Conservation (phyloP, 1,140 invertebrate species). For the Zaprionus kolodkinae region DNA sequence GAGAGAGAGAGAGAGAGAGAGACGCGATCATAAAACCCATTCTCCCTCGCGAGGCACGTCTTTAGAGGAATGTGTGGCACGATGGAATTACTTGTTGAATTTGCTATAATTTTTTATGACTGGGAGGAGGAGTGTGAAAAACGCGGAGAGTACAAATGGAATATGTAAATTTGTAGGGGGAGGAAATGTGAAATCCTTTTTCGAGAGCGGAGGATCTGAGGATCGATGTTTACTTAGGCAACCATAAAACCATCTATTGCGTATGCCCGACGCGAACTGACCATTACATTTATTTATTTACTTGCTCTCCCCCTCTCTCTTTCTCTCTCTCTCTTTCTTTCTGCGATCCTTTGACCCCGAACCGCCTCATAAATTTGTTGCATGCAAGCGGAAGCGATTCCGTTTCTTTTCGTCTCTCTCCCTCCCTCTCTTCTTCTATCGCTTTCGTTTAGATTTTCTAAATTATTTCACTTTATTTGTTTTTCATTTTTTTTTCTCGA, state of each 20-base stretch:
- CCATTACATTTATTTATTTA: slow-evolving; percentile 49
- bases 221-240: slow-evolving; percentile 32
- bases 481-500: background rate
- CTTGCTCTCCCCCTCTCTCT: slow-evolving; percentile 23
- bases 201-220: slow-evolving; percentile 27
- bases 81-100: slow-evolving; percentile 40
- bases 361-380: slow-evolving; percentile 58
- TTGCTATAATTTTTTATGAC: slow-evolving; percentile 70
- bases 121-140: slow-evolving; percentile 68
- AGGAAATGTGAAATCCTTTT: slow-evolving; percentile 28
- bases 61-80: slow-evolving; percentile 36
- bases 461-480: slow-evolving; percentile 35
- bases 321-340: background rate
- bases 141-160: slow-evolving; percentile 56
- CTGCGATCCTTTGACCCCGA: slow-evolving; percentile 46
- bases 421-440: slow-evolving; percentile 11
- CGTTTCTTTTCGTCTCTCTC: slow-evolving; percentile 46
- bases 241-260: slow-evolving; percentile 53
- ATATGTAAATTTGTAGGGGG: slow-evolving; percentile 5
- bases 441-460: slow-evolving; percentile 26
- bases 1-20: background rate
- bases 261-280: slow-evolving; percentile 43
- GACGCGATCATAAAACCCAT: slow-evolving; percentile 57
- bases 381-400: slow-evolving; percentile 64
- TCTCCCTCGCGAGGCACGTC: slow-evolving; percentile 43